Percentiles rank a stretch among this genome's conserved stretches.
Conservation (phyloP, 2,113 vertebrate species). For the Micronycteris hirsuta region DNA sequence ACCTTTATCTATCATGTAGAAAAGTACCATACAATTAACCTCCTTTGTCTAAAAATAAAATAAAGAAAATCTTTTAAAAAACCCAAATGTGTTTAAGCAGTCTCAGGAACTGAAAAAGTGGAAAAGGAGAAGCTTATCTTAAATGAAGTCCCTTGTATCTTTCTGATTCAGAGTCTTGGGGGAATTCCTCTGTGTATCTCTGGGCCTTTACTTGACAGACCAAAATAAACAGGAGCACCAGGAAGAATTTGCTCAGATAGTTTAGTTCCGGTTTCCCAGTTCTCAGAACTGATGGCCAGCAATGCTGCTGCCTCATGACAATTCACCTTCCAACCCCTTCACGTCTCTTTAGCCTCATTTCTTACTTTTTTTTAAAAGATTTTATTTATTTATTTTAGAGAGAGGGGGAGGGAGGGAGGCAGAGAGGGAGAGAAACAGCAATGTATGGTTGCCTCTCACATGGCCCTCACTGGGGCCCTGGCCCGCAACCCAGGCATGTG, state of each 20-base stretch:
- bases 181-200: conserved; percentile 28
- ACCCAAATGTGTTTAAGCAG: not conserved
- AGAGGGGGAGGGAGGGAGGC: too few species aligned
- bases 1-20: conserved; percentile 53
- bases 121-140: not conserved
- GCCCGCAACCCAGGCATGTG: too few species aligned
- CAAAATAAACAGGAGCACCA: not conserved
- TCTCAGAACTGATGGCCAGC: conserved; percentile 27
- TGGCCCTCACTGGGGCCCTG: too few species aligned
- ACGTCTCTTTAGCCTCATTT: not conserved
- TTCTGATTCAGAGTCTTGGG: conserved; percentile 34
- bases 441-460: too few species aligned
- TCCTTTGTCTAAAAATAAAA: too few species aligned
- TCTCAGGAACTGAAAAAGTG: not conserved
- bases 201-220: not conserved
- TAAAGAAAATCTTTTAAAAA: too few species aligned
- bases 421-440: too few species aligned
- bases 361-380: not conserved
- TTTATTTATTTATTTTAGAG: too few species aligned
- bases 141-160: not conserved
- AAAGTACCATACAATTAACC: conserved; percentile 26
- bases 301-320: not conserved
- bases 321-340: not conserved
- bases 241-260: not conserved
- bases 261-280: not conserved